These are phyloP conservation scores for Halocynthia aurantium DNA, from an alignment of 23 tunicate species.

Conservation along the genomic window DNA sequence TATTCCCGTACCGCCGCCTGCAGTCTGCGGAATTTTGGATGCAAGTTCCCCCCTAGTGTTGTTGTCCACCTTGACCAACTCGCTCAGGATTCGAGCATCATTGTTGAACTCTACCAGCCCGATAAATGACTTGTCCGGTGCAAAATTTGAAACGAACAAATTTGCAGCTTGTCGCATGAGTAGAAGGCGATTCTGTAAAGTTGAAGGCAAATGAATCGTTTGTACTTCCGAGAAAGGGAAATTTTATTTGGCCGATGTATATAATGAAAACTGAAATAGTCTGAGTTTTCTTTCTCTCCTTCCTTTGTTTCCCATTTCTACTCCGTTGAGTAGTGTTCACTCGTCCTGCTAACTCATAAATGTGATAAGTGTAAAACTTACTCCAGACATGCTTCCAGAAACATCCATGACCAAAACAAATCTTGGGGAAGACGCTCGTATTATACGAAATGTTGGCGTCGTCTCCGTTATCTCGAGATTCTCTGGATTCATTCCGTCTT, in stretches of 20 bases:
- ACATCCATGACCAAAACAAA: constrained; percentile 43
- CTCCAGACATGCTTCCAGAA: constrained; percentile 42
- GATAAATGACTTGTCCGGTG: constrained; percentile 18
- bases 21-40: constrained; percentile 5
- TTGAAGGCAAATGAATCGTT: neutral
- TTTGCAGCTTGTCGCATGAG: constrained; percentile 35
- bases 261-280: too few species aligned
- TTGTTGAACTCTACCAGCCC: constrained; percentile 28
- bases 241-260: too few species aligned
- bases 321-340: too few species aligned
- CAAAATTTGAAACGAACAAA: constrained; percentile 23
- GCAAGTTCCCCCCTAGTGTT: neutral
- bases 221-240: too few species aligned
- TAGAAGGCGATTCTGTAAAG: constrained; percentile 6
- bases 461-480: neutral
- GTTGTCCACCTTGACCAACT: neutral
- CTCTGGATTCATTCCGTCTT: constrained; percentile 12
- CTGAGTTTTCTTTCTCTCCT: too few species aligned
- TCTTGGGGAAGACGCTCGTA: constrained; percentile 1
- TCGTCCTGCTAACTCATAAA: too few species aligned
- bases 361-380: too few species aligned
- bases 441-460: constrained; percentile 1
- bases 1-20: constrained; percentile 31
- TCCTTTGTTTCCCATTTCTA: too few species aligned
- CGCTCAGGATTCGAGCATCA: neutral